These are phyloP conservation scores for Podiceps cristatus DNA, from an alignment of 2,113 vertebrate species.

Conservation along the genomic window DNA sequence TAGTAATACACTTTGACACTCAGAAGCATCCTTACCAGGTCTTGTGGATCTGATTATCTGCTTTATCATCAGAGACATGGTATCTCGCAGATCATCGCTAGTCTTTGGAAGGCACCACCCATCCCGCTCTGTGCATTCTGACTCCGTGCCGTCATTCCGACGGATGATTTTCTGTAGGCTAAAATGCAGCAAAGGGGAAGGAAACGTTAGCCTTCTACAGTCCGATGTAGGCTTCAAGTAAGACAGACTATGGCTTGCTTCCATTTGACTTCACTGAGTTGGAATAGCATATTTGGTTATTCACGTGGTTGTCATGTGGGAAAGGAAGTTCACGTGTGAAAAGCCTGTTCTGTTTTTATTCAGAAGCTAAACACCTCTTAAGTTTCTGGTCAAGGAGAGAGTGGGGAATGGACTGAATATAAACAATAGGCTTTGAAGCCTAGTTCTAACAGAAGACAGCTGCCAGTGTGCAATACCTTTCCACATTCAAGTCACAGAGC, in stretches of 20 bases:
- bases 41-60: constrained; percentile 83
- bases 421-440: not conserved
- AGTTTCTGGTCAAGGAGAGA: not conserved
- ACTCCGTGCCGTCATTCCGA: constrained; percentile 80
- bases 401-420: not conserved
- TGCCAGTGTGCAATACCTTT: constrained; percentile 76
- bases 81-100: constrained; percentile 87
- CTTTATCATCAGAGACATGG: constrained; percentile 91
- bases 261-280: not conserved
- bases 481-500: constrained; percentile 92
- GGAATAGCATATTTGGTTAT: not conserved
- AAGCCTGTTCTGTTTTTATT: not conserved
- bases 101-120: constrained; percentile 95
- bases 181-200: not conserved
- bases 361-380: not conserved
- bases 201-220: not conserved
- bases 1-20: too few relatives aligned
- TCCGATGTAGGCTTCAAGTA: not conserved
- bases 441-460: not conserved
- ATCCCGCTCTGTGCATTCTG: constrained; percentile 86
- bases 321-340: not conserved
- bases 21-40: constrained; percentile 73
- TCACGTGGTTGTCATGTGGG: not conserved
- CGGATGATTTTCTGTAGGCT: constrained; percentile 87
- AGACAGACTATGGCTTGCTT: not conserved